Conservation (phyloP, 2,113 vertebrate genomes). For the Oceanites oceanicus region DNA sequence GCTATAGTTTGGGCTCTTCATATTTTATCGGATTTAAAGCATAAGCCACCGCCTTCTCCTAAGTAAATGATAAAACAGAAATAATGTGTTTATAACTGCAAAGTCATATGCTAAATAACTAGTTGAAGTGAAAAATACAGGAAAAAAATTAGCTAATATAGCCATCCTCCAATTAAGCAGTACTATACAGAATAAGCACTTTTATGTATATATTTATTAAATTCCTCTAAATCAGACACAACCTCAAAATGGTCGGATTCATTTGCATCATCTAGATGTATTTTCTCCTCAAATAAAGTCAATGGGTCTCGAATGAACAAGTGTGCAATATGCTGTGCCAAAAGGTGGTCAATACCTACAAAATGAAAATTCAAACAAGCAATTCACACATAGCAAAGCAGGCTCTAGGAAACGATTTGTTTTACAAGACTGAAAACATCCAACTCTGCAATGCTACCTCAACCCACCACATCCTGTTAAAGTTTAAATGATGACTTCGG, state of each 20-base stretch:
- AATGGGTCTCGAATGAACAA: slow-evolving; percentile 97
- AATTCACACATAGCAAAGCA: neutral
- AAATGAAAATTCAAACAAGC: slow-evolving; percentile 51
- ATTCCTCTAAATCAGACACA: slow-evolving; percentile 36
- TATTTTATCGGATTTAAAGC: neutral
- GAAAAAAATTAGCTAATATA: neutral
- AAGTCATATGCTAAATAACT: neutral
- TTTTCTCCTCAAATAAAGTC: slow-evolving; percentile 92
- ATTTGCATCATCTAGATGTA: slow-evolving; percentile 94
- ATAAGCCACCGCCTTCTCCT: neutral
- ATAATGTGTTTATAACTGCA: neutral
- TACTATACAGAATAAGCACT: neutral
- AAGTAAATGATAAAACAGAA: neutral
- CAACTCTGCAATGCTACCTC: slow-evolving; percentile 16
- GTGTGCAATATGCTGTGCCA: slow-evolving; percentile 97
- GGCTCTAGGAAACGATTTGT: neutral
- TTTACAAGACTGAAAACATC: neutral
- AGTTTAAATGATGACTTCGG: neutral
- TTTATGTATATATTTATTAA: neutral
- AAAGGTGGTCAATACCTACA: slow-evolving; percentile 92
- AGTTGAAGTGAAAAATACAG: neutral
- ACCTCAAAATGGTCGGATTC: slow-evolving; percentile 99
- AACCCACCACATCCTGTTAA: slow-evolving; percentile 47
- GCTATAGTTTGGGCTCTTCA: neutral
- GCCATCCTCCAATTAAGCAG: neutral